Conservation (phyloP, 2,797 vertebrate species). For the Enteromius afrohamiltoni region DNA sequence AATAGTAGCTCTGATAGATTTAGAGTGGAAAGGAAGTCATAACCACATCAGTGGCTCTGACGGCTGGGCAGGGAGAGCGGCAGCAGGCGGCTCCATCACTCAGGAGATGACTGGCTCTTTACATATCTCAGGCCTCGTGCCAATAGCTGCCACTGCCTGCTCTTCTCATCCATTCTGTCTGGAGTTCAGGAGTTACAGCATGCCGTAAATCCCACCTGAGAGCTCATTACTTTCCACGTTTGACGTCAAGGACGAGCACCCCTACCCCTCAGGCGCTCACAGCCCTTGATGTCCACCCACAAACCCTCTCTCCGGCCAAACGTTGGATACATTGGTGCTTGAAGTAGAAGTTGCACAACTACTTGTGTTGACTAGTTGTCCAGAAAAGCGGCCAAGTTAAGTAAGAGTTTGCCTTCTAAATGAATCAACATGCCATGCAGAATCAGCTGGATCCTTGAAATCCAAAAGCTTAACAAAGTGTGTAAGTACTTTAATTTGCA, state of each 20-base stretch:
- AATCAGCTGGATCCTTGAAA: not conserved
- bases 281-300: conserved; percentile 18
- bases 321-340: not conserved
- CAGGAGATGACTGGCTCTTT: conserved; percentile 53
- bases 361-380: not conserved
- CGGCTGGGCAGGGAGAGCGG: conserved; percentile 43
- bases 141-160: conserved; percentile 48
- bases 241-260: conserved; percentile 54
- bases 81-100: conserved; percentile 52
- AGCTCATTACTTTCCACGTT: conserved; percentile 52
- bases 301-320: not conserved
- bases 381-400: not conserved
- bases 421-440: not conserved
- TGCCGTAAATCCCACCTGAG: conserved; percentile 55
- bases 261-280: conserved; percentile 21
- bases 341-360: not conserved
- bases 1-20: conserved; percentile 59
- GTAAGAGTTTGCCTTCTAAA: not conserved
- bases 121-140: conserved; percentile 58
- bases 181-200: conserved; percentile 52
- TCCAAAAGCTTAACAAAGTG: not conserved
- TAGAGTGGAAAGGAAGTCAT: conserved; percentile 61
- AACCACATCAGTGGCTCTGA: conserved; percentile 56
- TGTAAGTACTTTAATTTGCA: too few species aligned
- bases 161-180: conserved; percentile 59